phyloP scores from a whole-genome alignment of 2,113 vertebrate genomes.

The Nesogale talazaci region DNA sequence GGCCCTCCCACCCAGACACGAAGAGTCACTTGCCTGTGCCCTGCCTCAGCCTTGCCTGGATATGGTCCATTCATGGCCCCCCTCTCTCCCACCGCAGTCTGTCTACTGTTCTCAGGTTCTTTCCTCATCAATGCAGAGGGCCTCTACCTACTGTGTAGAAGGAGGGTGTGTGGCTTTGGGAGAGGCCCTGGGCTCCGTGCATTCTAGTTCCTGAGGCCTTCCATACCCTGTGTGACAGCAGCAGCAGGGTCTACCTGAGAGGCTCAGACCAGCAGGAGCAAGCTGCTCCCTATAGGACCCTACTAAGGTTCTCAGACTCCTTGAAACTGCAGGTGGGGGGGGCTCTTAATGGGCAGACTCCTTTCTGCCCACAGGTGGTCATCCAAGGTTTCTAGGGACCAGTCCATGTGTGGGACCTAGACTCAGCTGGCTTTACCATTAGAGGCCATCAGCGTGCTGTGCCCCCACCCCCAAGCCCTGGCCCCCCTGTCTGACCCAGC shows the following conservation, averaged over 20 bases:
- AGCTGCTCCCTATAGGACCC: background rate
- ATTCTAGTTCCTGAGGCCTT: background rate
- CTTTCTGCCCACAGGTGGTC: background rate
- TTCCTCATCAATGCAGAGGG: background rate
- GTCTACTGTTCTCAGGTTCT: background rate
- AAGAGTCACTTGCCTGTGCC: background rate
- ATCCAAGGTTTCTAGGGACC: too few relatives aligned
- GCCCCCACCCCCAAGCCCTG: background rate
- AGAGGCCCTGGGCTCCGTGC: background rate
- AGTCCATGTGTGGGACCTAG: background rate
- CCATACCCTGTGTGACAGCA: background rate
- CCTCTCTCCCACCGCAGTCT: background rate
- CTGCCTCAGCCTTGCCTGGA: background rate
- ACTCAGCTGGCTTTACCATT: background rate
- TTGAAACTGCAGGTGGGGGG: background rate
- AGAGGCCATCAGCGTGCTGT: background rate
- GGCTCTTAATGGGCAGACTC: background rate
- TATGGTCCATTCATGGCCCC: background rate
- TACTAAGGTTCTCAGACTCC: background rate
- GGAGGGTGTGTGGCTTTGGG: background rate
- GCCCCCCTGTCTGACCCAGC: background rate
- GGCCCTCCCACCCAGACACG: background rate
- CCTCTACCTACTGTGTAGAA: background rate
- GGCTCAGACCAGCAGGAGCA: background rate
- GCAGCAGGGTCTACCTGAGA: background rate